Evolutionary conservation across 2,113 vertebrate species (phyloP), one percentile per base, ranked within the genome.

Genomic region (Clinocottus analis): DNA sequence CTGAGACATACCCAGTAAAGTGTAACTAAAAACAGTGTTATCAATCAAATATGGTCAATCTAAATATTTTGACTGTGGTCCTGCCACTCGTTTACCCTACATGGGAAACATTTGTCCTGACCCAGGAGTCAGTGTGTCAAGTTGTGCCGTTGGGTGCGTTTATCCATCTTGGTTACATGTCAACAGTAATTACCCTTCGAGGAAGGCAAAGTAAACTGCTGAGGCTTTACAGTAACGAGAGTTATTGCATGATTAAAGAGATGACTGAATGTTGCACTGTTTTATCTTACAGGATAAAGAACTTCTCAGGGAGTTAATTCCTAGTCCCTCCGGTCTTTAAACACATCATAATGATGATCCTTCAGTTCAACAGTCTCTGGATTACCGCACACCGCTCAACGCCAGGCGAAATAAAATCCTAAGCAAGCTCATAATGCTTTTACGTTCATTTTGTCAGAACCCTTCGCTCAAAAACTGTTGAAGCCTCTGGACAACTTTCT

Each of bases 51-150:
- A 45, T 53, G 61, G 63, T 65, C 29, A 62, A 16, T 76, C 53
- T 76, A 76, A 90, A 85, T 87, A 70, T 78, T 85, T 83, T 53
- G 65, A 83, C 61, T 61, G 19, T n/a, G 47, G 59, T 68, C 45
- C 49, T 76, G 60, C 29, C 61, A 37, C 60, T 67, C 63, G 74
- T 41, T 81, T 75, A 73, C 58, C 51, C 35, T 73, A 74, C 60
- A 82, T 78, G 76, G 61, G 85, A 78, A 76, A 31, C 29, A 69
- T 87, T 47, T 49, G 11, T 75, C 75, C 45, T 70, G 77, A 80
- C 56, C 41, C 8, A 64, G 45, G 51, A 71, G 21, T 55, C 5
- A n/a, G 35, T 51, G 33, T 72, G 33, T 63, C 51, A 86, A 60
- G 59, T 53, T 68, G 49, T 64, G 68, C 66, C 75, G 27, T 70